These are phyloP conservation scores for Cotesia typhae DNA, from an alignment of 1,140 invertebrate species.

Conservation along the genomic window DNA sequence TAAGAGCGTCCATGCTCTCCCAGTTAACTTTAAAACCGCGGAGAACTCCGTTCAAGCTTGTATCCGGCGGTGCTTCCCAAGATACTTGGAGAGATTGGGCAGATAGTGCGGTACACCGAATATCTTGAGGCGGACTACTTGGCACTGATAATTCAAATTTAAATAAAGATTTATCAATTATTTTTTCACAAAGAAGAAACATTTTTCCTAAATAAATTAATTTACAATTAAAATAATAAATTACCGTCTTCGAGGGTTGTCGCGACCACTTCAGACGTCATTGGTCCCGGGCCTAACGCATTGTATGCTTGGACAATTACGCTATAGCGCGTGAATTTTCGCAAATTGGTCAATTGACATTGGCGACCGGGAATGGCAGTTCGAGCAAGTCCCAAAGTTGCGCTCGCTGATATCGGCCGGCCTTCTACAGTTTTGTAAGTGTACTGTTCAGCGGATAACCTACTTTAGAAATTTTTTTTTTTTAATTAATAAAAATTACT, in stretches of 20 bases:
- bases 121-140: slow-evolving; percentile 79
- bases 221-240: slow-evolving; percentile 24
- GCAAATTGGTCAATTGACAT: slow-evolving; percentile 67
- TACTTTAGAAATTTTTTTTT: slow-evolving; percentile 32
- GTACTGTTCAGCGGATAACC: slow-evolving; percentile 59
- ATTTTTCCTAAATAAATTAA: too few species aligned
- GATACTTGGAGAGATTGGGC: slow-evolving; percentile 86
- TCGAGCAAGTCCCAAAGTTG: slow-evolving; percentile 59
- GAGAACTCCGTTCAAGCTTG: slow-evolving; percentile 85
- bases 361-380: slow-evolving; percentile 62
- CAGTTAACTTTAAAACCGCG: slow-evolving; percentile 89
- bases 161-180: slow-evolving; percentile 1
- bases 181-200: background rate
- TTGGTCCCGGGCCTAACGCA: slow-evolving; percentile 86
- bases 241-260: slow-evolving; percentile 90
- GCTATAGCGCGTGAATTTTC: slow-evolving; percentile 88
- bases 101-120: slow-evolving; percentile 79
- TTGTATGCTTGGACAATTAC: slow-evolving; percentile 94
- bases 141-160: slow-evolving; percentile 70
- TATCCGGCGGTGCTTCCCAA: slow-evolving; percentile 84
- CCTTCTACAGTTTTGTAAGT: slow-evolving; percentile 62
- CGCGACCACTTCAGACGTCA: slow-evolving; percentile 81
- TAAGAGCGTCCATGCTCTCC: slow-evolving; percentile 62
- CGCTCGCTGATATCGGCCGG: slow-evolving; percentile 60
- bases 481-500: too few species aligned